phyloP scores from a whole-genome alignment of 2,888 invertebrate genomes.

The Oligia strigilis region DNA sequence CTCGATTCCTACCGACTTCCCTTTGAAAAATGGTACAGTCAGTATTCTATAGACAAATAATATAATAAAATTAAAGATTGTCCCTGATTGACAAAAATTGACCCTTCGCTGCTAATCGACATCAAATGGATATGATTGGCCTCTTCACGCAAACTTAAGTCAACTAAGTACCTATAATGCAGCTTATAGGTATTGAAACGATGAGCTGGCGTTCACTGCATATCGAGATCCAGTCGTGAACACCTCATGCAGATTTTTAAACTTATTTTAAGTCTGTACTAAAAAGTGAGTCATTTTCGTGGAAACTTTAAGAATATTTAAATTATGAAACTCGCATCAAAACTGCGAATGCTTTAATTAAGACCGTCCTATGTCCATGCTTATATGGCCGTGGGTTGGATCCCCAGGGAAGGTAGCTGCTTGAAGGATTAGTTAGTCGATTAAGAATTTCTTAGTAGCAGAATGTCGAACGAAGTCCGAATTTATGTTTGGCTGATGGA shows the following conservation, averaged over 20 bases:
- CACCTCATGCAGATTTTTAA: conserved; percentile 4
- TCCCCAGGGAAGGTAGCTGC: background rate
- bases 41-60: no score
- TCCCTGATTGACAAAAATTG: no score
- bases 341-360: background rate
- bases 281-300: conserved; percentile 14
- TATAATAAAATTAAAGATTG: no score
- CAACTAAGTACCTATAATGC: background rate
- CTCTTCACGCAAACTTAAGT: background rate
- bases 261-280: background rate
- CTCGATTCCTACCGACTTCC: no score
- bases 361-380: background rate
- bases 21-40: no score
- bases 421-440: background rate
- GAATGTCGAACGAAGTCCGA: no score
- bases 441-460: background rate
- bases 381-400: background rate
- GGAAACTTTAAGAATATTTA: background rate
- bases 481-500: background rate
- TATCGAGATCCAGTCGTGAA: conserved; percentile 4
- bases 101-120: background rate
- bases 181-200: background rate
- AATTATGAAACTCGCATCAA: background rate
- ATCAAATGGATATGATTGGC: background rate
- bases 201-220: background rate